A percentile compares a stretch with the other conserved stretches of the same genome.
phyloP scores from a whole-genome alignment of 2,113 vertebrate species.

The Dromas ardeola region DNA sequence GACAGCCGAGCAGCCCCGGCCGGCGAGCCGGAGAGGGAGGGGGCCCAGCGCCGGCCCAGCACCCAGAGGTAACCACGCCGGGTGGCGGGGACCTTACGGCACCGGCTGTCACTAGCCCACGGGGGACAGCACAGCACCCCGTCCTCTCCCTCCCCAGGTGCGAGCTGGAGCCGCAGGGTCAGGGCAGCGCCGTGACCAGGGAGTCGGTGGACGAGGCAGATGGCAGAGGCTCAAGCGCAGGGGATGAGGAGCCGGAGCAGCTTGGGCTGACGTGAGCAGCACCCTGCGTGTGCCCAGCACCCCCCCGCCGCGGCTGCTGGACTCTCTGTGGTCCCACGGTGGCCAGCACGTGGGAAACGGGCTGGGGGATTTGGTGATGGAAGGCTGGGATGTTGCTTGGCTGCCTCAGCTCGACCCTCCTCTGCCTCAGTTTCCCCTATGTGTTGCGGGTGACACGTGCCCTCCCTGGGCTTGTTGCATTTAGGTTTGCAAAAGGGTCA shows the following conservation, averaged over 20 bases:
- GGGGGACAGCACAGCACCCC: accelerated
- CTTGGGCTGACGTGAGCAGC: slow-evolving; percentile 41
- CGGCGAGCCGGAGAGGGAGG: background rate
- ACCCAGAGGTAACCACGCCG: background rate
- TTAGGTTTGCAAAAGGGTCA: background rate
- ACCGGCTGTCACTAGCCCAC: accelerated
- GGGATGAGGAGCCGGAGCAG: background rate
- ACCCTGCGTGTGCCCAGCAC: background rate
- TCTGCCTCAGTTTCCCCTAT: background rate
- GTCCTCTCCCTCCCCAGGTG: background rate
- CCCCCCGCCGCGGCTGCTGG: accelerated
- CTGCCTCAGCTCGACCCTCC: background rate
- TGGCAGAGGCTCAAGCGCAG: background rate
- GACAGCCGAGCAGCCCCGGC: background rate
- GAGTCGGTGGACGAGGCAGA: background rate
- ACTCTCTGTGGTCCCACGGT: background rate
- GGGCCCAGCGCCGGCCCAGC: background rate
- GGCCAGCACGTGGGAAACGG: background rate
- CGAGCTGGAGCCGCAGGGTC: background rate
- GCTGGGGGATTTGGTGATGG: background rate
- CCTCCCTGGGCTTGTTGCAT: background rate
- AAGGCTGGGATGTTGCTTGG: background rate
- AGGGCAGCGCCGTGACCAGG: accelerated
- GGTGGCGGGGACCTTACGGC: accelerated
- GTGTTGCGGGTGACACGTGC: accelerated